These are phyloP conservation scores for Passerina amoena DNA, from an alignment of 2,113 vertebrate species.

Conservation along the genomic window DNA sequence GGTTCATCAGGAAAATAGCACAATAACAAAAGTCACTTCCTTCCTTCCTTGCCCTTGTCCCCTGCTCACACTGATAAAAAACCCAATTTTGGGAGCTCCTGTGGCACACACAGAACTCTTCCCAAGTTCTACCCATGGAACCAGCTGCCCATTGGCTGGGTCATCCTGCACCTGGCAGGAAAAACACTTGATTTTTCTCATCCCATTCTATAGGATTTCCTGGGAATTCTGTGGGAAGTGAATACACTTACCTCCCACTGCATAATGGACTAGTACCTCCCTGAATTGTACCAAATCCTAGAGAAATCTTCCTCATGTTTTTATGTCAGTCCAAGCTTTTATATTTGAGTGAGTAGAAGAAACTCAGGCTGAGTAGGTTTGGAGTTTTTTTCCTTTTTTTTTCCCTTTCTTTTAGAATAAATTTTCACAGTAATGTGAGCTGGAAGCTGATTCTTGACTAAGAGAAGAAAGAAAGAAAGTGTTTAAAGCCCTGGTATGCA, in stretches of 20 bases:
- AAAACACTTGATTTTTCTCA: background rate
- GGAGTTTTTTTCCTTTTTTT: background rate
- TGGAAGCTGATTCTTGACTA: background rate
- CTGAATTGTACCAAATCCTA: background rate
- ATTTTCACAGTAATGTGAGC: background rate
- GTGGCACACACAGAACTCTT: background rate
- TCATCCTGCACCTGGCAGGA: background rate
- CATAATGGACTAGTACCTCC: background rate
- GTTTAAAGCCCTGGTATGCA: background rate
- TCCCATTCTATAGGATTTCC: background rate
- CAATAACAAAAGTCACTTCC: background rate
- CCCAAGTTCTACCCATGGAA: background rate
- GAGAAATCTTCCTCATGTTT: background rate
- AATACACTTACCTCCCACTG: background rate
- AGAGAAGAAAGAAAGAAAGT: background rate
- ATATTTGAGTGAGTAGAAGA: background rate
- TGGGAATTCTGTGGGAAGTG: background rate
- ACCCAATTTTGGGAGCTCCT: background rate
- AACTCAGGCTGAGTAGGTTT: background rate
- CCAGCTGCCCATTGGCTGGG: background rate
- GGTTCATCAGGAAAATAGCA: background rate
- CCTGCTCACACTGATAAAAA: background rate
- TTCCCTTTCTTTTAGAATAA: background rate
- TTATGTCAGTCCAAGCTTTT: background rate
- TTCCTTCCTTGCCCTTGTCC: background rate